Percentiles rank a stretch among this genome's conserved stretches.
These are phyloP conservation scores for Pelodiscus sinensis DNA, from an alignment of 2,113 vertebrate species.

Conservation along the genomic window DNA sequence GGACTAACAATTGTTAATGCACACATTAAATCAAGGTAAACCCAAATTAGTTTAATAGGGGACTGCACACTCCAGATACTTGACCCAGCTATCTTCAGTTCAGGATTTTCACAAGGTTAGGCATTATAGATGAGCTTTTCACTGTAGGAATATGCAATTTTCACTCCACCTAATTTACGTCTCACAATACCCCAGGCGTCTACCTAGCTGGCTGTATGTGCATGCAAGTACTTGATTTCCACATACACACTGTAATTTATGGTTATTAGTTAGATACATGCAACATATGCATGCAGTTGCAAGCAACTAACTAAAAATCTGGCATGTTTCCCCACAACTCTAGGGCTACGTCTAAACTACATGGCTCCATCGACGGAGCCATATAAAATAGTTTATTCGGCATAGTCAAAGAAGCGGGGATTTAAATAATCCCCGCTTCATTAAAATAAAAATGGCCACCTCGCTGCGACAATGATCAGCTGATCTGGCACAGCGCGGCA, in stretches of 20 bases:
- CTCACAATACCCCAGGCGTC: background rate
- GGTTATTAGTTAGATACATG: background rate
- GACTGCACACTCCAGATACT: background rate
- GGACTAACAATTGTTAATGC: background rate
- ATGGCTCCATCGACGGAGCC: too few species aligned
- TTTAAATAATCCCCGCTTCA: too few species aligned
- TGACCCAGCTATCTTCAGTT: background rate
- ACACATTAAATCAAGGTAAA: background rate
- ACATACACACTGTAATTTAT: background rate
- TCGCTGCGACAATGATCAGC: too few species aligned
- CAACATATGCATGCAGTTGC: background rate
- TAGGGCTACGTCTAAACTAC: too few species aligned
- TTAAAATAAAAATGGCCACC: too few species aligned
- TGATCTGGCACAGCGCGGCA: too few species aligned
- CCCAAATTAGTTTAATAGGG: background rate
- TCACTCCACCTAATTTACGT: background rate
- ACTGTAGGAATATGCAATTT: background rate
- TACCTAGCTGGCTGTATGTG: background rate
- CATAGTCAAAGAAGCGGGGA: too few species aligned
- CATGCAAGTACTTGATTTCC: background rate
- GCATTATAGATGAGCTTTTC: rapidly evolving
- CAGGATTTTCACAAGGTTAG: background rate
- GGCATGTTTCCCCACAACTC: background rate
- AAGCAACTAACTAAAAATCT: background rate
- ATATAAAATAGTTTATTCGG: too few species aligned